Conservation (phyloP, 35 echinoderm and acorn worm species). For the Apostichopus parvimensis region DNA sequence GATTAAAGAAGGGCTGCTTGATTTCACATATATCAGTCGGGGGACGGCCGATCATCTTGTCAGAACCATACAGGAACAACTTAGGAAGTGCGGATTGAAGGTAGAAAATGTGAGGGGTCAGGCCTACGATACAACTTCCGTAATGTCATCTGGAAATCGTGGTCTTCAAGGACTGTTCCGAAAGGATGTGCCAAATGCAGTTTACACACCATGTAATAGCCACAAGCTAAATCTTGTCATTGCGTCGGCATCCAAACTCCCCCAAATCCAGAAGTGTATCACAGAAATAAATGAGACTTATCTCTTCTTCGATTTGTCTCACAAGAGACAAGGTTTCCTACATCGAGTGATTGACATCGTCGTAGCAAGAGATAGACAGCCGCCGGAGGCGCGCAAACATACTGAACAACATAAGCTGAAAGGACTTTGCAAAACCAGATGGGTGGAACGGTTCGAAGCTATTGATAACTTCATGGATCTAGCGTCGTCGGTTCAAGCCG, state of each 20-base stretch:
- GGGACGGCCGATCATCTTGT: slow-evolving; percentile 41
- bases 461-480: neutral
- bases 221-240: slow-evolving; percentile 50
- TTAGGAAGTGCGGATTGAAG: slow-evolving; percentile 37
- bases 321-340: slow-evolving; percentile 49
- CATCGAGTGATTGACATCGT: slow-evolving; percentile 16
- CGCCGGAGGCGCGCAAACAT: neutral
- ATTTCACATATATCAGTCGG: slow-evolving; percentile 41
- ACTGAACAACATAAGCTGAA: slow-evolving; percentile 39
- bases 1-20: slow-evolving; percentile 48
- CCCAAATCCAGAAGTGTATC: slow-evolving; percentile 20
- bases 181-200: slow-evolving; percentile 23
- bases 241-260: slow-evolving; percentile 36
- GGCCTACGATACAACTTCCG: slow-evolving; percentile 52
- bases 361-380: too few relatives aligned
- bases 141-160: slow-evolving; percentile 45
- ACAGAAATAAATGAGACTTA: slow-evolving; percentile 26
- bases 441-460: slow-evolving; percentile 48
- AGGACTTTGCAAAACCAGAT: slow-evolving; percentile 64
- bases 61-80: slow-evolving; percentile 25
- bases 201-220: slow-evolving; percentile 55
- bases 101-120: slow-evolving; percentile 54
- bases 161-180: slow-evolving; percentile 33
- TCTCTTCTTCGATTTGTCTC: slow-evolving; percentile 51
- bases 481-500: neutral